Evolutionary conservation across 2,888 invertebrate species (phyloP).

Genomic region (Apotomis betuletana): DNA sequence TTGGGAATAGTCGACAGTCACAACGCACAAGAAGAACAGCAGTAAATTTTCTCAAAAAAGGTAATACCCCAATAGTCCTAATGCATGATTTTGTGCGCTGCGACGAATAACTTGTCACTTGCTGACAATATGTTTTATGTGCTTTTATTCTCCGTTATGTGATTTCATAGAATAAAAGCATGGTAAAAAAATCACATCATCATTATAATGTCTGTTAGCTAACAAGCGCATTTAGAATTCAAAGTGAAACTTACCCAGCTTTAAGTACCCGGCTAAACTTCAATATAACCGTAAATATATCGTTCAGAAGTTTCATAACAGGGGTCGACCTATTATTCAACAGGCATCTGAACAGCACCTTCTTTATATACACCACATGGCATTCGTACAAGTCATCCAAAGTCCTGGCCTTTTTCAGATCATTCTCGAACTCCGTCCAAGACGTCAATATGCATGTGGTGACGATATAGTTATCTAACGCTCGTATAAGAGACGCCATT

Average conservation of each 20-base stretch:
- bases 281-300: conserved; percentile 88
- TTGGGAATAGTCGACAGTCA: no score
- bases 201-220: no score
- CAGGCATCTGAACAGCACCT: conserved; percentile 88
- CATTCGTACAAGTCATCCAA: conserved; percentile 89
- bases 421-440: conserved; percentile 89
- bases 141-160: no score
- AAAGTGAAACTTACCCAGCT: conserved; percentile 68
- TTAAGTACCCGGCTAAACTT: conserved; percentile 86
- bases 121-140: no score
- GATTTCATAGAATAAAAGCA: no score
- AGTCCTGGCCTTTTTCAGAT: conserved; percentile 85
- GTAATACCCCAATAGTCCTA: no score
- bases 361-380: conserved; percentile 89
- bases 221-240: no score
- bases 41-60: no score
- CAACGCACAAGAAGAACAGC: no score
- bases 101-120: no score
- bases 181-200: no score
- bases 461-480: conserved; percentile 90
- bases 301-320: conserved; percentile 87
- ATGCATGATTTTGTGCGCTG: no score
- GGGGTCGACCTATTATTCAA: conserved; percentile 87
- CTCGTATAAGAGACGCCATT: conserved; percentile 90
- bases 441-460: conserved; percentile 89